Base-by-base conservation (phyloP, 2,797 vertebrate genomes). In the Sciurus carolinensis region DNA sequence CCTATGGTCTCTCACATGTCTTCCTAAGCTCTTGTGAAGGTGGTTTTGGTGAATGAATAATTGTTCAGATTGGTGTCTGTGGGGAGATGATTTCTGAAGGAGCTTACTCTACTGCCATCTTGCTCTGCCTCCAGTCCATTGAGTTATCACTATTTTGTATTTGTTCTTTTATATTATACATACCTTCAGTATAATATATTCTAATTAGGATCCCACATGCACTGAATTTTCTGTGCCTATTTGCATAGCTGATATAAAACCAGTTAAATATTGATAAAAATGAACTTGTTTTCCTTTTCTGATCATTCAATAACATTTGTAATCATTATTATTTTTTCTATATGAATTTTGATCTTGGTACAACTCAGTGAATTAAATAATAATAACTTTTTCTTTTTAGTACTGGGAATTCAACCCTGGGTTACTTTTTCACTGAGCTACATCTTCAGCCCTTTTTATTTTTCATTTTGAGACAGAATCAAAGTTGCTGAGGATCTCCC, bases 251-350 rank as follows among this genome's bases (percentile, higher is more conserved):
- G n/a, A 62, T 75, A 4, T 54, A 39, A 52, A 73, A 50, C n/a
- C 18, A 88, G 72, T 54, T 9, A 87, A 84, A 28, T 88, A 26
- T 18, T 47, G 24, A 18, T 75, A 28, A 54, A 39, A 64, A 62
- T 89, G 79, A 39, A 20, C 17, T 91, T 42, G 36, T 57, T 94
- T 93, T 86, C 33, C 22, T 81, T 44, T 90, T 73, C 69, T 95
- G 15, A 20, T 47, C 42, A 47, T 71, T 87, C 54, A 84, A 59
- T 7, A 26, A 44, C 36, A 26, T 13, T 50, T 39, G 17, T 11
- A 69, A 26, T 83, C 30, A 77, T 66, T 42, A 39, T 39, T 36
- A 36, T 39, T 39, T 96, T 71, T 66, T 67, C 42, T 59, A 1
- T 57, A 36, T 39, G 30, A 75, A 80, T 91, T 95, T 89, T 75